Percentiles rank a stretch among this genome's conserved stretches.
These are phyloP conservation scores for Dendronephthya gigantea DNA, from an alignment of 64 coral and sea anemone genomes.

Conservation along the genomic window DNA sequence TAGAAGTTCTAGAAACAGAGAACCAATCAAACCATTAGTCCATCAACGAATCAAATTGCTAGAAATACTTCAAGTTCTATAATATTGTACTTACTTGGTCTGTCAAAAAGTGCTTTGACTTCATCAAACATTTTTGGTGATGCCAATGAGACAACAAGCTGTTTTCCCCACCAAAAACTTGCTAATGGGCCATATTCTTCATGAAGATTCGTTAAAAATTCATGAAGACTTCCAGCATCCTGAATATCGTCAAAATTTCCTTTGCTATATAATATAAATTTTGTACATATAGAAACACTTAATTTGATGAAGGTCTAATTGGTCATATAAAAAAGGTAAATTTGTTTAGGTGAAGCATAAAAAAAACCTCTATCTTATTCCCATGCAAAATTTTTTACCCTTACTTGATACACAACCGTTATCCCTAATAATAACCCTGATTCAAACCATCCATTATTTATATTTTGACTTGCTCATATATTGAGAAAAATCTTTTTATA, in stretches of 20 bases:
- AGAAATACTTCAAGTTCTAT: neutral
- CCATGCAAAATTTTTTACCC: too few relatives aligned
- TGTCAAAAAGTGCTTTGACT: slow-evolving; percentile 56
- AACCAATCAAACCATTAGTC: too few relatives aligned
- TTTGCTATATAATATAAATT: slow-evolving; percentile 18
- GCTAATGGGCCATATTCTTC: slow-evolving; percentile 55
- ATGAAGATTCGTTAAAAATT: slow-evolving; percentile 49
- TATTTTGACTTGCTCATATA: too few relatives aligned
- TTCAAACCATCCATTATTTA: too few relatives aligned
- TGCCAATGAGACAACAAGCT: slow-evolving; percentile 59
- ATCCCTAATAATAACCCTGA: too few relatives aligned
- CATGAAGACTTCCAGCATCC: slow-evolving; percentile 61
- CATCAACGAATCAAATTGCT: too few relatives aligned
- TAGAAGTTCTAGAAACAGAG: slow-evolving; percentile 35
- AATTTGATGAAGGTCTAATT: too few relatives aligned
- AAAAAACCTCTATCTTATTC: too few relatives aligned
- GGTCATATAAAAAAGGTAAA: too few relatives aligned
- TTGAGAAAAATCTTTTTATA: too few relatives aligned
- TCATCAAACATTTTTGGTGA: slow-evolving; percentile 70
- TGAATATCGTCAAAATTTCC: slow-evolving; percentile 61
- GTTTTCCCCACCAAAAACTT: slow-evolving; percentile 76
- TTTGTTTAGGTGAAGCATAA: too few relatives aligned
- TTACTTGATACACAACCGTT: too few relatives aligned
- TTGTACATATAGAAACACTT: neutral
- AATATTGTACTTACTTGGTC: slow-evolving; percentile 47